Base-by-base conservation (phyloP, 1,140 invertebrate species). In the Mactra quadrangularis region DNA sequence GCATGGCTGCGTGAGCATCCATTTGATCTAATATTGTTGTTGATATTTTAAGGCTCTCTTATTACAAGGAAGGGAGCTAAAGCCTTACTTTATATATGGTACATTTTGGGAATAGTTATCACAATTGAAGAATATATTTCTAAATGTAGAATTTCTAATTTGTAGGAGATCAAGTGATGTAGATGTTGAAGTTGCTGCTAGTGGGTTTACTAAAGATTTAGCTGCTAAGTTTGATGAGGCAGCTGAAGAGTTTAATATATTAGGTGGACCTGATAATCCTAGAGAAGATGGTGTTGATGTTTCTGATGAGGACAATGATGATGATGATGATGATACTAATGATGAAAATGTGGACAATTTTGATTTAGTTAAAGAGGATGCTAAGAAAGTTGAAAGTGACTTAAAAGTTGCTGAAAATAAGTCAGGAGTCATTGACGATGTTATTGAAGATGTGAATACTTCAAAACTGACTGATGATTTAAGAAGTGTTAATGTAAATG, bases 121-220 rank as follows among this genome's bases (percentile, higher is more conserved):
- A n/a, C n/a, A n/a, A n/a, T n/a, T n/a, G n/a, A n/a, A n/a, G n/a
- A n/a, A n/a, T n/a, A n/a, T n/a, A n/a, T n/a, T n/a, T n/a, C n/a
- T n/a, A n/a, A n/a, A n/a, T n/a, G n/a, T n/a, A n/a, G n/a, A n/a
- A n/a, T n/a, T n/a, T 25, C 19, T 22, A 13, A 31, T 76, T 89
- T 90, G 59, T 78, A 96, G 97, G 89, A 94, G 97, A 50, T 96
- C 96, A 87, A 96, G 96, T 91, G 95, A 95, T 86, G 92, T 99
- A 50, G 98, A 99, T 94, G 94, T 96, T 15, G 97, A 98, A 93
- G 95, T 99, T 7, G 95, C 95, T 78, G 98, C 98, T 75, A 98
- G 98, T 91, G 97, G 97, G 53, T 96, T 97, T 89, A 97, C 96
- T 0, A 97, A 96, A 93, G 95, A 96, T 89, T 96, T 98, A 94